Evolutionary conservation across 2,113 vertebrate species (phyloP), one percentile per base, ranked within the genome.

Genomic region (Microcebus murinus): DNA sequence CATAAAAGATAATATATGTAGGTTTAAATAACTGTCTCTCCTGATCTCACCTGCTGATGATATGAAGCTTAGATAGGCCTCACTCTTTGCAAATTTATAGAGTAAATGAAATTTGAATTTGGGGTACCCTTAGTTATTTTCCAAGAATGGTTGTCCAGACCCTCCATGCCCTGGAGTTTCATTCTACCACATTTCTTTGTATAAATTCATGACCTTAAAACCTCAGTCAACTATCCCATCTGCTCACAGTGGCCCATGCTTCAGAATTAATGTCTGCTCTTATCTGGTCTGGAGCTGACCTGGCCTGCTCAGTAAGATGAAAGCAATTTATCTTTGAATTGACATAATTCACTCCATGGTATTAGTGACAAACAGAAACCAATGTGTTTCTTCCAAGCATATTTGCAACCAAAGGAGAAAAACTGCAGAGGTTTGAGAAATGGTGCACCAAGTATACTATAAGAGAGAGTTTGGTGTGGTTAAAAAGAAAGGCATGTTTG

Each of bases 371-470:
- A 57, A 42, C 2, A 73, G 39, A 50, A 63, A 17, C 17, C 25
- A 59, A 6, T 29, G 7, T 84, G 25, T 67, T 73, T 96, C 17
- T 87, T 74, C 31, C 17, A 88, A 74, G 36, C 29, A 31, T 21
- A 45, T 36, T 45, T 92, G 25, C 23, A 95, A 84, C 0, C 31
- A 65, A 70, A 74, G 6, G 50, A 87, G 39, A 87, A 82, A 76
- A 65, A 61, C 8, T 39, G 0, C 10, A 7, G 21, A 17, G 23
- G 5, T 36, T 11, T 52, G 10, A 83, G 70, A 61, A 70, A 34
- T 36, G 2, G 4, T 45, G 2, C 12, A n/a, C 61, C 3, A 29
- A 45, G 0, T 21, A 31, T 23, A 18, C 9, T 5, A 6, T 11
- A 34, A 59, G 50, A n/a, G 34, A 39, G 1, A 11, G 1, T 70